phyloP scores from a whole-genome alignment of 2,797 vertebrate species.

The Oreochromis grahami region DNA sequence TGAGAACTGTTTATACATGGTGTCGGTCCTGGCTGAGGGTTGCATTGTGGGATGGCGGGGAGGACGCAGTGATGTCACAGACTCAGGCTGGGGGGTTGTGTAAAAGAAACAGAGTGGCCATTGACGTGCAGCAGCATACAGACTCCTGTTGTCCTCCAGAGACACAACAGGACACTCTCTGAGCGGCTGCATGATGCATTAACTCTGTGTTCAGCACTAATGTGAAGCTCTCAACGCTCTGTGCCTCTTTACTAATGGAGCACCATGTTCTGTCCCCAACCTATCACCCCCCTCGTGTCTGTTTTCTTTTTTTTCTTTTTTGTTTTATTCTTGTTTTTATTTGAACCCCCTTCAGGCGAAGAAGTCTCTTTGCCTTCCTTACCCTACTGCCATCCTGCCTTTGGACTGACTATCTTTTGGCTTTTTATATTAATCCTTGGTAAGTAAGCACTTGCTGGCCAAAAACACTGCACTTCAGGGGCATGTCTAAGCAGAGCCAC shows the following conservation, averaged over 20 bases:
- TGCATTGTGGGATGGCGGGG: constrained; percentile 37
- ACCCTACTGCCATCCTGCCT: constrained; percentile 99
- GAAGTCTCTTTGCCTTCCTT: constrained; percentile 99
- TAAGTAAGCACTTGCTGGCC: constrained; percentile 83
- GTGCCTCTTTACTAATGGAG: constrained; percentile 75
- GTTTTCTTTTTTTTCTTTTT: background rate
- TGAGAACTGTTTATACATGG: background rate
- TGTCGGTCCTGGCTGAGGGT: constrained; percentile 1
- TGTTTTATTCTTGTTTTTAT: constrained; percentile 48
- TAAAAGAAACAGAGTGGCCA: constrained; percentile 28
- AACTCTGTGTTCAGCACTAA: constrained; percentile 76
- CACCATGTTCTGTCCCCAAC: constrained; percentile 73
- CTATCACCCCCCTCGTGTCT: constrained; percentile 69
- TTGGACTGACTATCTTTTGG: constrained; percentile 99
- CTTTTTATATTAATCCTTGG: constrained; percentile 99
- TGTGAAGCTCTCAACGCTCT: constrained; percentile 51
- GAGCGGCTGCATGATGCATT: constrained; percentile 71
- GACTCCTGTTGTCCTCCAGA: constrained; percentile 38
- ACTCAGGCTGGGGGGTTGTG: constrained; percentile 13
- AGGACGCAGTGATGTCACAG: constrained; percentile 43
- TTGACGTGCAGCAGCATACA: constrained; percentile 45
- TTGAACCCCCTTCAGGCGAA: constrained; percentile 87
- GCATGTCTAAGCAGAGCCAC: constrained; percentile 50
- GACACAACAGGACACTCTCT: constrained; percentile 37
- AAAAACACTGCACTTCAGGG: constrained; percentile 43